Percentiles rank a stretch among this genome's conserved stretches.
Evolutionary conservation across 1,140 invertebrate genomes (phyloP).

Genomic region (Camponotus floridanus): DNA sequence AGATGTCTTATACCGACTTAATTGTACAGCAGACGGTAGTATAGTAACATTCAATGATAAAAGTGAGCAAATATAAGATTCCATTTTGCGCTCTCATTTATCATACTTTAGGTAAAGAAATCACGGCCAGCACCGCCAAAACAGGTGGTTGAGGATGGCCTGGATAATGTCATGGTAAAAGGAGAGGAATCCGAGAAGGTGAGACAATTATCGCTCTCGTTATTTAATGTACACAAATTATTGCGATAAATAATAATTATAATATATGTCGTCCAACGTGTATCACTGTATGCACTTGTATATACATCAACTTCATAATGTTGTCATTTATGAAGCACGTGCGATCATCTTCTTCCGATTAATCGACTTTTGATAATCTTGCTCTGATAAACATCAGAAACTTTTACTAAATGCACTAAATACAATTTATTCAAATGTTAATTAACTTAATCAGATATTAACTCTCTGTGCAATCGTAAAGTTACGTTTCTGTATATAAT

Average conservation of each 20-base stretch:
- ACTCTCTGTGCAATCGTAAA: background rate
- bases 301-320: conserved; percentile 13
- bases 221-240: conserved; percentile 15
- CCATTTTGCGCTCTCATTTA: conserved; percentile 51
- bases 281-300: conserved; percentile 21
- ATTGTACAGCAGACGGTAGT: conserved; percentile 27
- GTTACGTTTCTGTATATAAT: background rate
- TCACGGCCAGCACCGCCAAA: conserved; percentile 77
- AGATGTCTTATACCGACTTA: conserved; percentile 14
- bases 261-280: background rate
- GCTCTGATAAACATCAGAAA: background rate
- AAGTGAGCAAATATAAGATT: conserved; percentile 41
- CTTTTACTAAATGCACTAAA: conserved; percentile 2
- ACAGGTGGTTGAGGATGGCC: conserved; percentile 68
- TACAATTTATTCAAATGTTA: conserved; percentile 24
- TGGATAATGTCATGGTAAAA: conserved; percentile 74
- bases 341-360: background rate
- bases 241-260: conserved; percentile 27
- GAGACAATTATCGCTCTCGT: conserved; percentile 61
- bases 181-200: conserved; percentile 82
- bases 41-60: conserved; percentile 50
- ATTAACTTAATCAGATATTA: conserved; percentile 49
- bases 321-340: conserved; percentile 21
- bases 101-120: conserved; percentile 81
- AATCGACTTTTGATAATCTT: no score